Evolutionary conservation across 2,888 invertebrate species (phyloP).

Genomic region (Rotaria macrura): DNA sequence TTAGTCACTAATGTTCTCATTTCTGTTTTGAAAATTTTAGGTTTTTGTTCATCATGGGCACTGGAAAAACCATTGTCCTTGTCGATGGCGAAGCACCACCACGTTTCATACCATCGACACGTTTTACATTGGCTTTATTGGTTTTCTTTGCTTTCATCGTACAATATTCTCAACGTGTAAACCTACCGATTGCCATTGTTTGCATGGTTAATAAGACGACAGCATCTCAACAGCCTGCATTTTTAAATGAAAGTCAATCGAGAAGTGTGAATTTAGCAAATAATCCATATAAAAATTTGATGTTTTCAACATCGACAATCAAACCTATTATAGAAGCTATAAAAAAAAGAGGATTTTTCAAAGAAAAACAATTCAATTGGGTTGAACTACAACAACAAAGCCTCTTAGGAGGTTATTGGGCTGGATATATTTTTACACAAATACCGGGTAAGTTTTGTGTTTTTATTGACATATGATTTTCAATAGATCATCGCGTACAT

Average conservation of each 20-base stretch:
- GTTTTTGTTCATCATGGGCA: neutral
- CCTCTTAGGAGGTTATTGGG: neutral
- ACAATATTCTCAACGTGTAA: conserved; percentile 1
- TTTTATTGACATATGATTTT: neutral
- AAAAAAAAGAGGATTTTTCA: neutral
- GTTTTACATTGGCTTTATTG: neutral
- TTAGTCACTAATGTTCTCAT: too few species aligned
- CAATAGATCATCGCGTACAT: neutral
- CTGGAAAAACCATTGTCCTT: neutral
- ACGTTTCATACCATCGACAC: neutral
- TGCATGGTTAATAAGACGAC: neutral
- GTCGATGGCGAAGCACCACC: neutral
- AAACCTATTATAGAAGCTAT: neutral
- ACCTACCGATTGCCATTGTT: neutral
- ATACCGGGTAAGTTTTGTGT: neutral
- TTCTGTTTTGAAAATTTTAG: neutral
- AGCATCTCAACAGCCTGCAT: neutral
- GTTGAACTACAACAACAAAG: neutral
- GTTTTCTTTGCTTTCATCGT: neutral
- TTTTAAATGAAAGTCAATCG: too few species aligned
- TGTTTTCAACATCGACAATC: neutral
- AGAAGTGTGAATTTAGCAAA: too few species aligned
- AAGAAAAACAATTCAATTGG: neutral
- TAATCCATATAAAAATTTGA: too few species aligned
- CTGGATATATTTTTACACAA: neutral